Evolutionary conservation across 2,113 vertebrate genomes (phyloP), one percentile per base, ranked within the genome.

Genomic region (Eupsittula cactorum): DNA sequence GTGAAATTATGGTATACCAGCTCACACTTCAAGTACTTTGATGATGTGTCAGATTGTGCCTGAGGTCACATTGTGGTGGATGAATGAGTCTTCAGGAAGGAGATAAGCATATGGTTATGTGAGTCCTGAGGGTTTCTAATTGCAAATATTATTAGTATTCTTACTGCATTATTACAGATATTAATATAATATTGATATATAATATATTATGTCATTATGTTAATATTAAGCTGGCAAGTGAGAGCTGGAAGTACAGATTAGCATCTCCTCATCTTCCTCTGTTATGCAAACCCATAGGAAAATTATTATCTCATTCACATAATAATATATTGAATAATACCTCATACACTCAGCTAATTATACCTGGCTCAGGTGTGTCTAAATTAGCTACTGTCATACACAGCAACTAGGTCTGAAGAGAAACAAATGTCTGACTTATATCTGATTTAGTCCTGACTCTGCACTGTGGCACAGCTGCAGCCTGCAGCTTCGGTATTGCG

Each of bases 261-360:
- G 29, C 88, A 92, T 65, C 50, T 91, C 53, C 62, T 79, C 52
- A 68, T 64, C 47, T 74, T 71, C n/a, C 80, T 86, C 6, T 52
- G 41, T 75, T 88, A 75, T 64, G 62, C 80, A 92, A 93, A 55
- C 62, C 39, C 52, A 62, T 33, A 82, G 39, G 57, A 94, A 92
- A 95, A 73, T 87, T 63, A 70, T 88, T 69, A 52, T 86, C 64
- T 86, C 55, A 62, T 88, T 94, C 88, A 80, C 63, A 57, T 88
- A 80, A 90, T 90, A 93, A 88, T 75, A 70, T 75, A 80, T 90
- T 73, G 44, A 94, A 80, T 69, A 94, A 69, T 76, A 90, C 86
- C 39, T 93, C 49, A 41, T 74, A 29, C 11, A 21, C 76, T 74
- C 60, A 67, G 79, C 63, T 95, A 90, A 90, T 96, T 94, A 82